Conservation (phyloP, 2,113 vertebrate species). For the Ifrita kowaldi region DNA sequence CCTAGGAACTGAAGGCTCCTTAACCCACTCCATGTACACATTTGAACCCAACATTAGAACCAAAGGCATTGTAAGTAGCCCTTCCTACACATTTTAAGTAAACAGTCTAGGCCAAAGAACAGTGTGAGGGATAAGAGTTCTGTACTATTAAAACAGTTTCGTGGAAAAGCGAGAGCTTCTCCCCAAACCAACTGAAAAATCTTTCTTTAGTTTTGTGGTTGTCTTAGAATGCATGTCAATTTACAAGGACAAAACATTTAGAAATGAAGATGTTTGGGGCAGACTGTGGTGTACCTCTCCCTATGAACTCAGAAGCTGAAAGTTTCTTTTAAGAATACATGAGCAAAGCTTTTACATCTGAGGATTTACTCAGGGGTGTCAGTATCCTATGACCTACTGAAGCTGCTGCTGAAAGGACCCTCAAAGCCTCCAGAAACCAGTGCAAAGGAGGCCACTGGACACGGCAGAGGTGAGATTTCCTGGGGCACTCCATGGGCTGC, state of each 20-base stretch:
- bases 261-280: background rate
- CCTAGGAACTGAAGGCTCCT: background rate
- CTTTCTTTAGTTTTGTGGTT: background rate
- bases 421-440: background rate
- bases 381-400: background rate
- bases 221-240: background rate
- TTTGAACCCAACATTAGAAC: background rate
- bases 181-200: background rate
- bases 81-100: background rate
- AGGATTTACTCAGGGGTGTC: background rate
- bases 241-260: background rate
- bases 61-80: background rate
- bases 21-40: background rate
- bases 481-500: background rate
- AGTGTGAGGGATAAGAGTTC: background rate
- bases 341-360: background rate
- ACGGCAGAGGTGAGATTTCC: background rate
- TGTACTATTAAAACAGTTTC: background rate
- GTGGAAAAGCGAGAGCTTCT: background rate
- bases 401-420: background rate
- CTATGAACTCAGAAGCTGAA: background rate
- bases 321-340: background rate
- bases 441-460: background rate
- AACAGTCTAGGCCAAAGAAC: background rate
- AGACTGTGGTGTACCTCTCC: background rate